Evolutionary conservation across 2,113 vertebrate genomes (phyloP).

Genomic region (Ancistrus triradiatus): DNA sequence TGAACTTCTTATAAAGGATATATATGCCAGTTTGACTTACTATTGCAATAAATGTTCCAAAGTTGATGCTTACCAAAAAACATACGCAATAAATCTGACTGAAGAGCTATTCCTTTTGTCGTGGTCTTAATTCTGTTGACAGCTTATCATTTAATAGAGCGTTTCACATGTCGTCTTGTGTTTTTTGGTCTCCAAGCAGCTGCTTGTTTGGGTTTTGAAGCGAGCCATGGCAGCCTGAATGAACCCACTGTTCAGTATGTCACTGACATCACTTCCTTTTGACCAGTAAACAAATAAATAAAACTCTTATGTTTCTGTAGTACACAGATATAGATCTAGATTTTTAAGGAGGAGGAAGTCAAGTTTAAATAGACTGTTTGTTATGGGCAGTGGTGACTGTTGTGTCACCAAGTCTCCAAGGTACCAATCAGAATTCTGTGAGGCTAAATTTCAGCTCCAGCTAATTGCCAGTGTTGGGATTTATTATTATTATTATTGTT

Average conservation of each 20-base stretch:
- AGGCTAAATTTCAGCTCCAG: too few species aligned
- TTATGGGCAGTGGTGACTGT: too few species aligned
- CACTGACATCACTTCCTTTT: slow-evolving; percentile 61
- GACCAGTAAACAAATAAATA: slow-evolving; percentile 43
- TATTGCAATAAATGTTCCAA: slow-evolving; percentile 19
- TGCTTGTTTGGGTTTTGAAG: slow-evolving; percentile 58
- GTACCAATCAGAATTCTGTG: too few species aligned
- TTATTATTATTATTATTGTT: too few species aligned
- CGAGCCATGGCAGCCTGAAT: slow-evolving; percentile 58
- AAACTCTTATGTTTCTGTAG: slow-evolving; percentile 49
- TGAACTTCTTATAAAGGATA: slow-evolving; percentile 23
- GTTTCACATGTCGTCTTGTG: too few species aligned
- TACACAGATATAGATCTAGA: too few species aligned
- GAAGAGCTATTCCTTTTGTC: slow-evolving; percentile 13
- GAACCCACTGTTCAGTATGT: slow-evolving; percentile 70
- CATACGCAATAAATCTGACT: slow-evolving; percentile 42
- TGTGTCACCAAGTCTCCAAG: too few species aligned
- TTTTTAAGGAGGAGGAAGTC: too few species aligned
- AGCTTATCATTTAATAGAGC: too few species aligned
- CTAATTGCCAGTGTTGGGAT: too few species aligned
- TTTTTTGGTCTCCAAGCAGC: slow-evolving; percentile 54
- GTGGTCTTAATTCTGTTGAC: not conserved
- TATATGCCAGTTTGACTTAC: slow-evolving; percentile 28
- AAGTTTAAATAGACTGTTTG: too few species aligned
- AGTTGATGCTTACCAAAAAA: slow-evolving; percentile 27